phyloP scores from a whole-genome alignment of 2,113 vertebrate species.

The Brachyistius frenatus region DNA sequence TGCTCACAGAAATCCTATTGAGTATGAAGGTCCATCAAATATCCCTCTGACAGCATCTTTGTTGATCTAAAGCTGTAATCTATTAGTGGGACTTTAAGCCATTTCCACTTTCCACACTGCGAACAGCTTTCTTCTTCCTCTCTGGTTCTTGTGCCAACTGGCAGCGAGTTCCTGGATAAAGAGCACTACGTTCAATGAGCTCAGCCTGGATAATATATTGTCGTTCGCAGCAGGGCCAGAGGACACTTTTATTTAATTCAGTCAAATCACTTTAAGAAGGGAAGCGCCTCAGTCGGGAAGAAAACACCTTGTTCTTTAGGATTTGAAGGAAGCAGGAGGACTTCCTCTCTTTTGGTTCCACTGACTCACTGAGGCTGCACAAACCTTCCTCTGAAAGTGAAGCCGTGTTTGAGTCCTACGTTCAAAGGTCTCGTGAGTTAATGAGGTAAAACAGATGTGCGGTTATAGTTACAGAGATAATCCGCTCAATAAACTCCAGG shows the following conservation, averaged over 20 bases:
- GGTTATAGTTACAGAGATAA: too few relatives aligned
- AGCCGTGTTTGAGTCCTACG: too few relatives aligned
- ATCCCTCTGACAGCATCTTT: slow-evolving; percentile 50
- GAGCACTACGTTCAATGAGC: slow-evolving; percentile 59
- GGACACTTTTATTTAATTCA: slow-evolving; percentile 46
- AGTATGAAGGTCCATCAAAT: slow-evolving; percentile 42
- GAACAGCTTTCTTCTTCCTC: slow-evolving; percentile 53
- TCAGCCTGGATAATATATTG: slow-evolving; percentile 47
- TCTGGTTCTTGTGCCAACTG: slow-evolving; percentile 55
- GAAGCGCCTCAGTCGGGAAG: slow-evolving; percentile 6
- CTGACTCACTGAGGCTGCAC: slow-evolving; percentile 7
- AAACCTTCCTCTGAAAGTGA: too few relatives aligned
- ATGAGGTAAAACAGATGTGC: too few relatives aligned
- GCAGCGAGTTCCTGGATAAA: slow-evolving; percentile 54
- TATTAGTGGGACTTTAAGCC: slow-evolving; percentile 58
- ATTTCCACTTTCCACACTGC: slow-evolving; percentile 47
- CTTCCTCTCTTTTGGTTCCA: neutral
- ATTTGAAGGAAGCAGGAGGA: neutral
- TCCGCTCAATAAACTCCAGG: too few relatives aligned
- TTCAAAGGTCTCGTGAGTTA: too few relatives aligned
- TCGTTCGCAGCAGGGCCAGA: slow-evolving; percentile 18
- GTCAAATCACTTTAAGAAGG: slow-evolving; percentile 23
- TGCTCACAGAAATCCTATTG: slow-evolving; percentile 41
- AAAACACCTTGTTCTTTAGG: neutral
- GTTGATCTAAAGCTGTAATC: slow-evolving; percentile 61